Evolutionary conservation across 2,113 vertebrate species (phyloP).

Genomic region (Scomber japonicus): DNA sequence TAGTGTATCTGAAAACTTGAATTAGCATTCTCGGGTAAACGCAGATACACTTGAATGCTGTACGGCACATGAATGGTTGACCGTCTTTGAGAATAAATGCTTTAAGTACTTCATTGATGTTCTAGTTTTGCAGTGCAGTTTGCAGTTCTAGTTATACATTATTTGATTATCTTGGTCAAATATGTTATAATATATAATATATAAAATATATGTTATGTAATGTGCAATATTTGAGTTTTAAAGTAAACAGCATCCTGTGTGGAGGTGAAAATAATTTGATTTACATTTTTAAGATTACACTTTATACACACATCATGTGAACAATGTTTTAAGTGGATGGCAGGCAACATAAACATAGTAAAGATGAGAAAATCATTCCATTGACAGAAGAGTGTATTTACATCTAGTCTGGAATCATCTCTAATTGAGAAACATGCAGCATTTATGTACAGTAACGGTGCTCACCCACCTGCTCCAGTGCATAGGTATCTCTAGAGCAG

Average conservation of each 20-base stretch:
- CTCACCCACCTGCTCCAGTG: constrained; percentile 90
- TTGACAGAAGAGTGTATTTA: background rate
- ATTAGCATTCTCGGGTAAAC: constrained; percentile 6
- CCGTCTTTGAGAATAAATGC: background rate
- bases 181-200: background rate
- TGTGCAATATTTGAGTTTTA: background rate
- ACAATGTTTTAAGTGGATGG: background rate
- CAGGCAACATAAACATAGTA: background rate
- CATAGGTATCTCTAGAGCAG: constrained; percentile 97
- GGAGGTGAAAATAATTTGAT: background rate
- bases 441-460: background rate
- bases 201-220: background rate
- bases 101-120: too few relatives aligned
- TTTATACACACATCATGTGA: background rate
- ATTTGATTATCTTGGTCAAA: background rate
- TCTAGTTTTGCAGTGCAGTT: too few relatives aligned
- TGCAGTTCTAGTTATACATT: background rate
- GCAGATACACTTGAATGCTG: background rate
- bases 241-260: background rate
- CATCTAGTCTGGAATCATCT: background rate
- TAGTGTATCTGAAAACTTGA: background rate
- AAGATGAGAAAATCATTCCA: background rate
- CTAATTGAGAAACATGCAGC: background rate
- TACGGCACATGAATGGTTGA: background rate
- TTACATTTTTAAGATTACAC: background rate